Percentiles rank a stretch among this genome's conserved stretches.
Evolutionary conservation across 2,888 invertebrate species (phyloP).

Genomic region (Dolichomitus sp.): DNA sequence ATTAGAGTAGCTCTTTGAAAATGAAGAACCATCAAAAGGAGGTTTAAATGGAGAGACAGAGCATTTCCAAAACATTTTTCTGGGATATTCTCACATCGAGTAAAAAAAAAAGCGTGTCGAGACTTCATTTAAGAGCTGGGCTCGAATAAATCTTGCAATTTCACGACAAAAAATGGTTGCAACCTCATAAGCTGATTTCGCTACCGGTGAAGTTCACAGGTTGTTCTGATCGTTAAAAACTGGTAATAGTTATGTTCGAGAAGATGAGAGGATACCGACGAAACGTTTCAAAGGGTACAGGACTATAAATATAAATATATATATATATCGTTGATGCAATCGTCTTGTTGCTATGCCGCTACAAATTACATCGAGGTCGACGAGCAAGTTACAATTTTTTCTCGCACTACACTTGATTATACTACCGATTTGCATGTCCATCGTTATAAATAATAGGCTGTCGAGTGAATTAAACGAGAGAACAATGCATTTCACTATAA

Average conservation of each 20-base stretch:
- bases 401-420: slow-evolving; percentile 29
- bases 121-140: no score
- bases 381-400: slow-evolving; percentile 32
- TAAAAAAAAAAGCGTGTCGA: no score
- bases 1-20: no score
- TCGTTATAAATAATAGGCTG: slow-evolving; percentile 39
- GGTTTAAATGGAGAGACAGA: no score
- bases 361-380: slow-evolving; percentile 48
- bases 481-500: slow-evolving; percentile 35
- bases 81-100: no score
- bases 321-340: slow-evolving; percentile 47
- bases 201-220: neutral
- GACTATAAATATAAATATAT: no score
- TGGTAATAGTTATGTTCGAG: neutral
- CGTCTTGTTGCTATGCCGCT: slow-evolving; percentile 24
- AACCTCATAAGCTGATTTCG: neutral
- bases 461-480: slow-evolving; percentile 9
- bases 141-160: no score
- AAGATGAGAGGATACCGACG: neutral
- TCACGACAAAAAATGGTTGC: no score
- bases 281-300: neutral
- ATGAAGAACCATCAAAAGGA: no score
- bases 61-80: no score
- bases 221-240: neutral
- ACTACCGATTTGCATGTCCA: slow-evolving; percentile 48